Conservation (phyloP, 23 tunicate species). For the Trididemnum clinides region DNA sequence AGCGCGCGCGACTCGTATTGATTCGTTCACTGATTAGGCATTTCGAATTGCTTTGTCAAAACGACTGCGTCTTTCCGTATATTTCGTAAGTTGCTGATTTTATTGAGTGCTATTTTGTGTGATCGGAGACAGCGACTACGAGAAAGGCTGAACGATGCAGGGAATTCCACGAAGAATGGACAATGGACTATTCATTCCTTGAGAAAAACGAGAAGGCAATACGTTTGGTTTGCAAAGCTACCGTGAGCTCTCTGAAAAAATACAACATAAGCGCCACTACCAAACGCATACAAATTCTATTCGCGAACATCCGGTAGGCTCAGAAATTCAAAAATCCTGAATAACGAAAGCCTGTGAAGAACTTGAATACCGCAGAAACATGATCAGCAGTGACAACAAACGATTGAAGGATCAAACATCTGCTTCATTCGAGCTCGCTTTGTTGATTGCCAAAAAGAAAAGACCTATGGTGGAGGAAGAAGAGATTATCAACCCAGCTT, state of each 20-base stretch:
- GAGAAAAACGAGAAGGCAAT: constrained; percentile 23
- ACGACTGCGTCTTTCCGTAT: no score
- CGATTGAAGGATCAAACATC: constrained; percentile 9
- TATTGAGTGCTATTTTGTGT: no score
- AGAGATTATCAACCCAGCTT: constrained; percentile 1
- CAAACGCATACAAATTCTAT: constrained; percentile 7
- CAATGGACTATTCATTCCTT: constrained; percentile 8
- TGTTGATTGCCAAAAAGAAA: constrained; percentile 6
- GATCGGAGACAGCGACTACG: no score
- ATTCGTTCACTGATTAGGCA: no score
- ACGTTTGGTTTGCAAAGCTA: constrained; percentile 11
- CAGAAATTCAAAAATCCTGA: background rate
- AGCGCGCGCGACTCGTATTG: no score
- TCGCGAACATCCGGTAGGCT: constrained; percentile 19
- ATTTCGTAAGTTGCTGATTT: no score
- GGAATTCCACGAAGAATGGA: constrained; percentile 6
- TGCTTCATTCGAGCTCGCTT: constrained; percentile 33
- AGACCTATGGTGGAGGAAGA: constrained; percentile 1
- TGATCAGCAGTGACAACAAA: constrained; percentile 16
- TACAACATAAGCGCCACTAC: background rate
- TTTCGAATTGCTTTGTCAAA: no score
- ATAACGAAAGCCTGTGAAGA: constrained; percentile 14
- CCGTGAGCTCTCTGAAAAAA: constrained; percentile 25
- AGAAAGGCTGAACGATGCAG: constrained; percentile 21
- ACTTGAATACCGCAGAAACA: constrained; percentile 35